These are phyloP conservation scores for Dryococelus australis DNA, from an alignment of 2,888 invertebrate species.

Conservation along the genomic window DNA sequence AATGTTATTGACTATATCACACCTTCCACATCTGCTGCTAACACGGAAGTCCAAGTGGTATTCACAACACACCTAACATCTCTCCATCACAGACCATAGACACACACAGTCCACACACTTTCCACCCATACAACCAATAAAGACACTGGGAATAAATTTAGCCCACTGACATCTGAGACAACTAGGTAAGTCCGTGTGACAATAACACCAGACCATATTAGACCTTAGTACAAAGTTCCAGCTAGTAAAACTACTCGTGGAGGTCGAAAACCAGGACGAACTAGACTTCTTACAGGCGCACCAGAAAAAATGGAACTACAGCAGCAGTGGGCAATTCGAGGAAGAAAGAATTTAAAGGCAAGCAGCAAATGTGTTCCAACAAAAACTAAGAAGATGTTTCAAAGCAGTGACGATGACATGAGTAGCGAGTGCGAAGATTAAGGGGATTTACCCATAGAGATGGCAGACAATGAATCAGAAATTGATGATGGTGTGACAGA, in stretches of 20 bases:
- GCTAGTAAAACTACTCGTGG: neutral
- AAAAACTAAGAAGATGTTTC: neutral
- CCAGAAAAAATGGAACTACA: neutral
- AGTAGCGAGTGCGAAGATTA: neutral
- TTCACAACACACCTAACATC: neutral
- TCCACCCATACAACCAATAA: neutral
- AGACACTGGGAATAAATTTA: neutral
- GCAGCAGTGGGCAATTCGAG: neutral
- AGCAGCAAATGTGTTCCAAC: neutral
- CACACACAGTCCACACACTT: neutral
- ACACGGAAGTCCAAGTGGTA: neutral
- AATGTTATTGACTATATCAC: neutral
- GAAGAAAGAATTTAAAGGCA: neutral
- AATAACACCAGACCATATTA: neutral
- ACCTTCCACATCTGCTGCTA: neutral
- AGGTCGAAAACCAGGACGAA: neutral
- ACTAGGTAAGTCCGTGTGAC: neutral
- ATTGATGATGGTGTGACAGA: neutral
- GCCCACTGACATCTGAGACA: neutral
- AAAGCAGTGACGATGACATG: neutral
- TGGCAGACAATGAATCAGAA: neutral
- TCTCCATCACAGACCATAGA: neutral
- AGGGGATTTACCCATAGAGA: neutral
- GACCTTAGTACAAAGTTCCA: neutral
- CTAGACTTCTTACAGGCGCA: neutral